phyloP scores from a whole-genome alignment of 2,113 vertebrate species.

The Cathartes aura region DNA sequence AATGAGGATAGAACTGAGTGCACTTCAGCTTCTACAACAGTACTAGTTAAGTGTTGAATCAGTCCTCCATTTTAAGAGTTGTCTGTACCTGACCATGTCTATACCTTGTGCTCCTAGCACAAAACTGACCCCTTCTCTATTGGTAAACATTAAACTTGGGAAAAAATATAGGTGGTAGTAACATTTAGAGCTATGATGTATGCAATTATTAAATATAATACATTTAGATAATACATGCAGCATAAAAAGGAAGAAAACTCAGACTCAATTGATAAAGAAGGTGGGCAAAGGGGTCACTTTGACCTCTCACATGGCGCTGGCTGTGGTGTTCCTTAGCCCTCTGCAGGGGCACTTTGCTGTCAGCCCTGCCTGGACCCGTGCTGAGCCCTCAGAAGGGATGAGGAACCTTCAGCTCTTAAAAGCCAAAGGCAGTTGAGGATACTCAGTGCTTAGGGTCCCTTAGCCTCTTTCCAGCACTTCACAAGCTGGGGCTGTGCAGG shows the following conservation, averaged over 20 bases:
- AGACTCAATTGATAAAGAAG: accelerated
- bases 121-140: background rate
- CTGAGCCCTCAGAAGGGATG: background rate
- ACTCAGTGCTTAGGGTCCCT: accelerated
- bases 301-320: accelerated
- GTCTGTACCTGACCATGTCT: background rate
- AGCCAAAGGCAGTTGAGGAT: background rate
- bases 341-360: accelerated
- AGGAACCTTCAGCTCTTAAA: background rate
- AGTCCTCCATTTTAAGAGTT: background rate
- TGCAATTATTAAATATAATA: background rate
- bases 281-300: background rate
- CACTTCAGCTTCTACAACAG: background rate
- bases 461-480: background rate
- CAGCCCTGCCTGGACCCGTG: background rate
- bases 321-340: background rate
- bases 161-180: background rate
- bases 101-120: background rate
- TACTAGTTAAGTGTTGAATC: background rate
- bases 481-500: background rate
- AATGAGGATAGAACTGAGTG: background rate
- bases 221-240: background rate
- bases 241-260: background rate
- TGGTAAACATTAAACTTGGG: background rate
- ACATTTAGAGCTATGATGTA: background rate